phyloP scores from a whole-genome alignment of 2,797 vertebrate genomes.

The Phalloptychus januarius region DNA sequence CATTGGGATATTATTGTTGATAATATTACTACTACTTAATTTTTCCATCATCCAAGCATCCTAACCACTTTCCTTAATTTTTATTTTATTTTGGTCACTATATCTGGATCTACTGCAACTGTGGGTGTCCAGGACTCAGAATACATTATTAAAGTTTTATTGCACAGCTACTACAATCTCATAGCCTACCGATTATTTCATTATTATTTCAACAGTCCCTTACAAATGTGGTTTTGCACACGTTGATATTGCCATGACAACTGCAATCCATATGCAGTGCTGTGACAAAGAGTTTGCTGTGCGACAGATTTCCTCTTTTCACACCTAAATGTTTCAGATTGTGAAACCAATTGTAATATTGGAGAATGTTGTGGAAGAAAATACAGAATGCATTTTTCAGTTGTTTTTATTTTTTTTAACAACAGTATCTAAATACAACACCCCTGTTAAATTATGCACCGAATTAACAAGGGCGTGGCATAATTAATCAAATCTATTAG shows the following conservation, averaged over 20 bases:
- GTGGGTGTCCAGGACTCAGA: neutral
- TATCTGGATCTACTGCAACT: neutral
- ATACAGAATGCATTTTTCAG: neutral
- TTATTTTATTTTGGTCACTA: neutral
- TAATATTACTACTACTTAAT: neutral
- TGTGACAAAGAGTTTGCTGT: neutral
- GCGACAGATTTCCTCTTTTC: neutral
- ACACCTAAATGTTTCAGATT: neutral
- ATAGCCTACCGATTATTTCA: neutral
- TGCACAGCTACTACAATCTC: neutral
- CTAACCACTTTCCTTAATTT: neutral
- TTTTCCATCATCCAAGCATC: neutral
- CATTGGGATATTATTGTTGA: neutral
- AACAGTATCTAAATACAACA: neutral
- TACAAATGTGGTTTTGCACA: neutral
- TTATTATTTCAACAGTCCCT: neutral
- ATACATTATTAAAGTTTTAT: neutral
- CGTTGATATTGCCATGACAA: slow-evolving; percentile 1
- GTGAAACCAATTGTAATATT: neutral
- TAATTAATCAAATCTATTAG: neutral
- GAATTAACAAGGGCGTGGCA: neutral
- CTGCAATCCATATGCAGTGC: neutral
- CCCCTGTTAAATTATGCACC: neutral
- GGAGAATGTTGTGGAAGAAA: neutral
- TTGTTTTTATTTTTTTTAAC: neutral